Conservation (phyloP, 1,140 invertebrate genomes). For the Drosophila albomicans region DNA sequence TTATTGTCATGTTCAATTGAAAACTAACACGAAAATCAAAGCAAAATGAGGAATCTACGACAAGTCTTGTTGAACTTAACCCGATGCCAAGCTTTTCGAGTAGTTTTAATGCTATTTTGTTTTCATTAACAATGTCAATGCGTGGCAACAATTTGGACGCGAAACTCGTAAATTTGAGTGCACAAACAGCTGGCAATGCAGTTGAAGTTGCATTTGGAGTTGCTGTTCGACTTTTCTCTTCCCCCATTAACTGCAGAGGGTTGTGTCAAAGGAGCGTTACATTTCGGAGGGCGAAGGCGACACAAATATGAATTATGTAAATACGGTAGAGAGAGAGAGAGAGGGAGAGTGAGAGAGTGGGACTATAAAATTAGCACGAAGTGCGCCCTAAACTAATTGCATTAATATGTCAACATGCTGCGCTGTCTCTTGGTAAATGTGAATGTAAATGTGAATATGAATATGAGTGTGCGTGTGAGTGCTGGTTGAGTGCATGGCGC, state of each 20-base stretch:
- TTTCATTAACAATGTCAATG: conserved; percentile 35
- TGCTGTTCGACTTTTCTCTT: conserved; percentile 3
- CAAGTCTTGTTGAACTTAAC: not conserved
- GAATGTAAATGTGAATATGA: conserved; percentile 23
- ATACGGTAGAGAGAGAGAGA: conserved; percentile 15
- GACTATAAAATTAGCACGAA: conserved; percentile 75
- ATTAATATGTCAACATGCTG: conserved; percentile 80
- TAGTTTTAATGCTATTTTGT: conserved; percentile 11
- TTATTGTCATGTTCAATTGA: conserved; percentile 1
- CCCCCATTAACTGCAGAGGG: conserved; percentile 6
- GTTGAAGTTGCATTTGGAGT: not conserved
- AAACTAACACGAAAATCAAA: not conserved
- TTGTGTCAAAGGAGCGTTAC: not conserved
- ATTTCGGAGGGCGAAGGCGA: not conserved
- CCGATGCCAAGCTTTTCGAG: not conserved
- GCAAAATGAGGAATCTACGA: not conserved
- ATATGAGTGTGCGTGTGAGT: conserved; percentile 43
- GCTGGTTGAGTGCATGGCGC: conserved; percentile 70
- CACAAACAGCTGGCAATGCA: conserved; percentile 40
- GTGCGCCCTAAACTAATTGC: conserved; percentile 73
- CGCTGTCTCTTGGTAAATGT: conserved; percentile 27
- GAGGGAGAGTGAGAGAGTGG: conserved; percentile 13
- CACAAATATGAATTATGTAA: conserved; percentile 53
- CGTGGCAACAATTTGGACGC: conserved; percentile 25
- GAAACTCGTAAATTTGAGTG: conserved; percentile 38